phyloP scores from a whole-genome alignment of 1,140 invertebrate genomes.

The Drosophila arizonae region DNA sequence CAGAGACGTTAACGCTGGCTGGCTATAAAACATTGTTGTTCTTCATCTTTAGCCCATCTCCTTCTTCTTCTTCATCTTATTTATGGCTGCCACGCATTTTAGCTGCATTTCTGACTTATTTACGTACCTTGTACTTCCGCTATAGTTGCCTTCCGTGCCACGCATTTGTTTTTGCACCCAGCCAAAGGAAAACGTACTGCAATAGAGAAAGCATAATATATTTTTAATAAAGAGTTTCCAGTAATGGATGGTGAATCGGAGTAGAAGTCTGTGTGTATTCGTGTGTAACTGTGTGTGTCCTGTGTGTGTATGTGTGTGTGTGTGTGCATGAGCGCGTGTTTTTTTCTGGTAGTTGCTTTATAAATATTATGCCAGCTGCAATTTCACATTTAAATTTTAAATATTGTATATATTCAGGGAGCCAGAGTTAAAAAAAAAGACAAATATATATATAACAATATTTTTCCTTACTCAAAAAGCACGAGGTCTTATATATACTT shows the following conservation, averaged over 20 bases:
- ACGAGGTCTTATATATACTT: no score
- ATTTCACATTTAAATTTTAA: no score
- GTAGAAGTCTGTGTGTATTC: no score
- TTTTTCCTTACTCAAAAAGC: no score
- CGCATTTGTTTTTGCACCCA: conserved; percentile 18
- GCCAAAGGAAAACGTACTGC: conserved; percentile 14
- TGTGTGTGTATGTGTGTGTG: no score
- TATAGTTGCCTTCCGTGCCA: conserved; percentile 17
- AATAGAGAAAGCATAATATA: conserved; percentile 37
- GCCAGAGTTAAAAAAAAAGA: no score
- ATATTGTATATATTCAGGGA: no score
- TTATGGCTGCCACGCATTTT: conserved; percentile 53
- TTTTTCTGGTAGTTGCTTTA: no score
- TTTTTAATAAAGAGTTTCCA: conserved; percentile 25
- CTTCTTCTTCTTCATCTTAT: conserved; percentile 35
- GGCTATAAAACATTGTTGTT: conserved; percentile 50
- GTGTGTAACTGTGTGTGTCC: no score
- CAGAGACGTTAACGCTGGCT: conserved; percentile 19
- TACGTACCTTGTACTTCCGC: conserved; percentile 62
- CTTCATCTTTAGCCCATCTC: background rate
- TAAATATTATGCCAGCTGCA: no score
- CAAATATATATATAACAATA: no score
- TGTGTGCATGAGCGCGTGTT: no score
- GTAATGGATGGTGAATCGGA: conserved; percentile 4
- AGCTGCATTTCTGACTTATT: conserved; percentile 60